These are phyloP conservation scores for Drosophila quinaria DNA, from an alignment of 2,888 invertebrate genomes.

Conservation along the genomic window DNA sequence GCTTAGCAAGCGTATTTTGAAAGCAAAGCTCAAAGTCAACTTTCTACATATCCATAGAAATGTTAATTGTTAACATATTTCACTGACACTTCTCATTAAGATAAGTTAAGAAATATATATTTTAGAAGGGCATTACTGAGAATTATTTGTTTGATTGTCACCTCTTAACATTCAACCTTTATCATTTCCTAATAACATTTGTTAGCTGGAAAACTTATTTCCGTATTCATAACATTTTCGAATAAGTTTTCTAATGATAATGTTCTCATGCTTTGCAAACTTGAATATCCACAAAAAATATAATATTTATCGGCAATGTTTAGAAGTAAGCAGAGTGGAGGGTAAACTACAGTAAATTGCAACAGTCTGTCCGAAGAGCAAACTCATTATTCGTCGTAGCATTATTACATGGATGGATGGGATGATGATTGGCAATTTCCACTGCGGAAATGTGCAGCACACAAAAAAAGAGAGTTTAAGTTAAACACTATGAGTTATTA, in stretches of 20 bases:
- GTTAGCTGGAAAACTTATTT: neutral
- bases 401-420: slow-evolving; percentile 32
- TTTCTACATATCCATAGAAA: slow-evolving; percentile 1
- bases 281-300: slow-evolving; percentile 36
- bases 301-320: slow-evolving; percentile 17
- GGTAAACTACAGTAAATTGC: slow-evolving; percentile 56
- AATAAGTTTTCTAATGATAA: neutral
- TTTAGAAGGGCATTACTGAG: slow-evolving; percentile 1
- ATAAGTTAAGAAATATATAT: slow-evolving; percentile 1
- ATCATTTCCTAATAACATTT: slow-evolving; percentile 23
- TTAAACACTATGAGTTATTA: slow-evolving; percentile 57
- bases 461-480: slow-evolving; percentile 45
- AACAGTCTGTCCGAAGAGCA: slow-evolving; percentile 38
- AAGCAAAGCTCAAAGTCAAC: neutral
- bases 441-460: slow-evolving; percentile 43
- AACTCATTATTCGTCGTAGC: slow-evolving; percentile 50
- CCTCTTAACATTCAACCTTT: slow-evolving; percentile 24
- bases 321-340: neutral
- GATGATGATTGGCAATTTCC: slow-evolving; percentile 44
- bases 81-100: neutral
- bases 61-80: slow-evolving; percentile 1
- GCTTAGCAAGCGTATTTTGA: neutral
- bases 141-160: neutral
- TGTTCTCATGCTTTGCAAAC: slow-evolving; percentile 25
- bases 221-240: neutral